Conservation (phyloP, 2,113 vertebrate species). For the Varanus komodoensis region DNA sequence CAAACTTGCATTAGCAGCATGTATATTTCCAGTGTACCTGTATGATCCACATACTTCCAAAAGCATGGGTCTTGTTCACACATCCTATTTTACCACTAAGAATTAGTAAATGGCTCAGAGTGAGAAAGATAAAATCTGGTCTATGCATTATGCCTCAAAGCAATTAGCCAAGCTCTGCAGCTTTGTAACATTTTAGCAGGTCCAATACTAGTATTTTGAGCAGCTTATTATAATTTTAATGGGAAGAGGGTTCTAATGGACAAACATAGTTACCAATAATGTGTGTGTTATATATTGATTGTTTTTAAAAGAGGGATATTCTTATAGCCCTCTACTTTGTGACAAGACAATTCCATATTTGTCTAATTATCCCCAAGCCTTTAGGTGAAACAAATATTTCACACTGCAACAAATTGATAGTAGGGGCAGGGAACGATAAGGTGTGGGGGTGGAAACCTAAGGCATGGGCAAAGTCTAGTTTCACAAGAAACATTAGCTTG, state of each 20-base stretch:
- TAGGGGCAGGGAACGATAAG: not conserved
- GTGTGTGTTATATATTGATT: not conserved
- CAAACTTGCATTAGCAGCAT: not conserved
- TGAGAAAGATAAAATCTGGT: not conserved
- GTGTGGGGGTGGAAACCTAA: too few relatives aligned
- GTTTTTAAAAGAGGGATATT: not conserved
- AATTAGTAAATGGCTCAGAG: not conserved
- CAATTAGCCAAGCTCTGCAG: not conserved
- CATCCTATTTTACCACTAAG: not conserved
- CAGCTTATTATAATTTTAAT: not conserved
- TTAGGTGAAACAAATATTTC: conserved; percentile 14
- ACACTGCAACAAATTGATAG: not conserved
- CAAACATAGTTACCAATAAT: not conserved
- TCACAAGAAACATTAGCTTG: not conserved
- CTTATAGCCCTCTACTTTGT: too few relatives aligned
- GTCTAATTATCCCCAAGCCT: not conserved
- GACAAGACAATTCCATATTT: not conserved
- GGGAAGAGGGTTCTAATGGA: not conserved
- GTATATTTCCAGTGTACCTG: not conserved
- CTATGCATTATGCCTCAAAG: not conserved
- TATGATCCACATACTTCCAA: not conserved
- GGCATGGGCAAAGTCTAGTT: not conserved
- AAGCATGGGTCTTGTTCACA: not conserved
- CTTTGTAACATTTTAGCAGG: not conserved
- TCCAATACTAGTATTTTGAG: not conserved